Evolutionary conservation across 64 coral and sea anemone species (phyloP).

Genomic region (Platygyra sinensis): DNA sequence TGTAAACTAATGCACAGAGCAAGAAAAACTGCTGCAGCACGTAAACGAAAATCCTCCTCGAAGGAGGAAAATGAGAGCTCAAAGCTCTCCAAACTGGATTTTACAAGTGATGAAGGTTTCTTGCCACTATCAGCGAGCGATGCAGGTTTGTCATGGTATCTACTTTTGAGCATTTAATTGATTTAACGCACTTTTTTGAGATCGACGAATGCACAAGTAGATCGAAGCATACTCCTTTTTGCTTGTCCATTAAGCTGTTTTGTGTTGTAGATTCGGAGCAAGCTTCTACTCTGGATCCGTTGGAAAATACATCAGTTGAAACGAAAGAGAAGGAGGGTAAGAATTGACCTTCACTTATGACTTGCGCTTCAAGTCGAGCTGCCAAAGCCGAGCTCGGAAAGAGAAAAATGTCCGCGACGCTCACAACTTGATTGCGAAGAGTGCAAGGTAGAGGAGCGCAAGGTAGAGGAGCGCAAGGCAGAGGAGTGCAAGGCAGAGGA

Average conservation of each 20-base stretch:
- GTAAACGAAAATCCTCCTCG: slow-evolving; percentile 52
- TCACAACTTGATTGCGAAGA: too few relatives aligned
- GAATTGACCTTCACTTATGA: not conserved
- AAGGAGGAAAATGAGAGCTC: slow-evolving; percentile 11
- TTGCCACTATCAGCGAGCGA: slow-evolving; percentile 41
- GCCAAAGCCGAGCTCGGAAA: too few relatives aligned
- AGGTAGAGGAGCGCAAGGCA: too few relatives aligned
- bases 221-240: not conserved
- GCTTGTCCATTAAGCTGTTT: not conserved
- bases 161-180: too few relatives aligned
- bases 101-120: slow-evolving; percentile 68
- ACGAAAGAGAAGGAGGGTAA: slow-evolving; percentile 14
- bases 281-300: not conserved
- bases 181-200: not conserved
- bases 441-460: too few relatives aligned
- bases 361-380: too few relatives aligned
- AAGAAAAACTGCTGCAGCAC: slow-evolving; percentile 3
- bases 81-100: slow-evolving; percentile 31
- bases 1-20: slow-evolving; percentile 83
- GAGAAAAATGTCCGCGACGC: too few relatives aligned
- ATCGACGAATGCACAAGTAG: not conserved
- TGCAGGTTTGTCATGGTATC: slow-evolving; percentile 36
- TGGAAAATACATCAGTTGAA: not conserved
- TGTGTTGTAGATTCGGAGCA: slow-evolving; percentile 1
- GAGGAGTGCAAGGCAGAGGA: too few relatives aligned